These are phyloP conservation scores for Eumeta japonica DNA, from an alignment of 1,140 invertebrate species.

Conservation along the genomic window DNA sequence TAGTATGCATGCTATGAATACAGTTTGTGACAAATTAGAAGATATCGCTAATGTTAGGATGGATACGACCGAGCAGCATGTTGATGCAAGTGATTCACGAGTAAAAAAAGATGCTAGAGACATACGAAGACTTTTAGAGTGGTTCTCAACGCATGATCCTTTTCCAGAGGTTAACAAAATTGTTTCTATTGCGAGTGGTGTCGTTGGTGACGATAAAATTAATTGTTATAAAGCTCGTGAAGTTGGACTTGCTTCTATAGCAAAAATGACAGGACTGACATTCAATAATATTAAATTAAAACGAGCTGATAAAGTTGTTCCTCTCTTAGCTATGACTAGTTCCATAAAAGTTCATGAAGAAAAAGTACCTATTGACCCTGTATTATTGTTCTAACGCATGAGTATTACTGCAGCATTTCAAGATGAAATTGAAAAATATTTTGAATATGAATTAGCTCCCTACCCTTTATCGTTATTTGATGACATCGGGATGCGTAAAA, in stretches of 20 bases:
- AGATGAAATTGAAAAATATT: slow-evolving; percentile 28
- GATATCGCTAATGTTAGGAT: slow-evolving; percentile 24
- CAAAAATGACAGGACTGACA: slow-evolving; percentile 20
- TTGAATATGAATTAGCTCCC: slow-evolving; percentile 38
- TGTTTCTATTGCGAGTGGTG: slow-evolving; percentile 32
- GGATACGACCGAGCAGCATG: slow-evolving; percentile 39
- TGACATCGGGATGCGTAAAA: no score
- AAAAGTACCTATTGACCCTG: slow-evolving; percentile 27
- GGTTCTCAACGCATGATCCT: slow-evolving; percentile 32
- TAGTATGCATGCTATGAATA: slow-evolving; percentile 21
- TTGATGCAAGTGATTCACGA: slow-evolving; percentile 34
- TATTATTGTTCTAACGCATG: slow-evolving; percentile 40
- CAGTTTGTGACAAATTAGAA: no score
- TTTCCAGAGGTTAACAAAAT: no score
- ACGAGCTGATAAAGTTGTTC: slow-evolving; percentile 27
- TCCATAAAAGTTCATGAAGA: slow-evolving; percentile 28
- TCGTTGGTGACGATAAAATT: slow-evolving; percentile 31
- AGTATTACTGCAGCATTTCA: no score
- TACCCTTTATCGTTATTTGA: slow-evolving; percentile 37
- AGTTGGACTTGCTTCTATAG: slow-evolving; percentile 23
- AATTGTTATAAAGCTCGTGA: slow-evolving; percentile 38
- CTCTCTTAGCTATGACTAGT: slow-evolving; percentile 24
- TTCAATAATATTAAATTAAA: slow-evolving; percentile 35
- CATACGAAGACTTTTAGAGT: slow-evolving; percentile 28
- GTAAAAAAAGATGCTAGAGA: slow-evolving; percentile 34